Percentiles rank a stretch among this genome's conserved stretches.
phyloP scores from a whole-genome alignment of 1,140 invertebrate genomes.

The Neoseiulus cucumeris region DNA sequence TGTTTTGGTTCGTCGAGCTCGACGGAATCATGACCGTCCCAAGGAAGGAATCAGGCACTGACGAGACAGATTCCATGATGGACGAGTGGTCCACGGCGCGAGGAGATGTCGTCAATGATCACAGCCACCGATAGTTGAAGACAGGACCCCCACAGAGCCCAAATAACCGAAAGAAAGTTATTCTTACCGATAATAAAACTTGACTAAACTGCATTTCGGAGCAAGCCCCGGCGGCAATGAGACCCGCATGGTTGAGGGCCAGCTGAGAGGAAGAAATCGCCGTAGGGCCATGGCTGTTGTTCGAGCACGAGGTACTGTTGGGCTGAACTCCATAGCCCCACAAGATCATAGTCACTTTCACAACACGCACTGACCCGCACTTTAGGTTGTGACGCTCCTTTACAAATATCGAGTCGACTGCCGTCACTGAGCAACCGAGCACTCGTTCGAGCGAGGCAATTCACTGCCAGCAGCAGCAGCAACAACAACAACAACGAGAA shows the following conservation, averaged over 20 bases:
- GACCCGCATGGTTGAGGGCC: neutral
- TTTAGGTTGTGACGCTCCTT: neutral
- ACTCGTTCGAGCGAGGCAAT: neutral
- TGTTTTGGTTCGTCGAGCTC: no score
- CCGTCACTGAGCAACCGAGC: neutral
- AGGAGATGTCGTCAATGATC: no score
- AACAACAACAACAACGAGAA: neutral
- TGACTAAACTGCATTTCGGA: constrained; percentile 10
- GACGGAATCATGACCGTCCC: no score
- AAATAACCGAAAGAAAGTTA: no score
- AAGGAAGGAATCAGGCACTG: no score
- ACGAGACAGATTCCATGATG: no score
- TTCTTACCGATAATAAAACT: neutral
- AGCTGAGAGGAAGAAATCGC: neutral
- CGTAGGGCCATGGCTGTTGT: neutral
- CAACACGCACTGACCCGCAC: neutral
- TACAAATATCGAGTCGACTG: neutral
- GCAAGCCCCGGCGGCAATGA: neutral
- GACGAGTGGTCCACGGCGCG: no score
- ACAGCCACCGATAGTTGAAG: no score
- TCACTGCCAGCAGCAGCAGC: neutral
- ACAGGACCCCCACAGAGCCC: no score
- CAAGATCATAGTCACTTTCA: constrained; percentile 7
- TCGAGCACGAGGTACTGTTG: neutral
- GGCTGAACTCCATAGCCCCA: neutral